Conservation (phyloP, 2,797 vertebrate species). For the Sebastes itinus region DNA sequence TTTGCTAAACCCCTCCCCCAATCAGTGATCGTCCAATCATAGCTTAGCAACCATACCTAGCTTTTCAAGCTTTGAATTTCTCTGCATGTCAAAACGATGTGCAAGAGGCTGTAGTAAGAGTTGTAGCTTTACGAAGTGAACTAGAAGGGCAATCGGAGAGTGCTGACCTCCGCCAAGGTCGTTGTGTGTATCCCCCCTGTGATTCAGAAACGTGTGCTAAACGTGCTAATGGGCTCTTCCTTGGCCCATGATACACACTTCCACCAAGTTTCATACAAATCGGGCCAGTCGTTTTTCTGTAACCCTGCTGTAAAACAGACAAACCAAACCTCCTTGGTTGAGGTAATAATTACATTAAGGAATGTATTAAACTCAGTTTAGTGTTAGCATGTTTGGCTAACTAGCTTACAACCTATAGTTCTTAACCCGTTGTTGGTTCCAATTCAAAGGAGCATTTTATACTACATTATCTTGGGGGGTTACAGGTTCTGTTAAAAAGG, state of each 20-base stretch:
- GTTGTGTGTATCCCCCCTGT: neutral
- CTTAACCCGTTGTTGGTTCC: neutral
- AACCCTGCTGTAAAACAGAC: neutral
- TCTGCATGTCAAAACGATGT: neutral
- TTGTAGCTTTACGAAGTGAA: neutral
- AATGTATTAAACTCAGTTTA: neutral
- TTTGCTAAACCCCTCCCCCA: neutral
- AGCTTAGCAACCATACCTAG: neutral
- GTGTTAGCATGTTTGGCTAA: neutral
- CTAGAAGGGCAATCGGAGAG: neutral
- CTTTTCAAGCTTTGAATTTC: too few relatives aligned
- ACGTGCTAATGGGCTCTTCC: neutral
- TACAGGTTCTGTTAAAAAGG: neutral
- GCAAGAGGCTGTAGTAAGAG: neutral
- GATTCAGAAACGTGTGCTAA: neutral
- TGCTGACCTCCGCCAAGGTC: neutral
- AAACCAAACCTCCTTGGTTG: neutral
- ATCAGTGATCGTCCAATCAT: neutral
- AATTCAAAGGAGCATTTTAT: neutral
- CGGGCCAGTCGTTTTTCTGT: neutral
- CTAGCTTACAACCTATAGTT: neutral
- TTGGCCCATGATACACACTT: neutral
- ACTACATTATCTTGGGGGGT: neutral
- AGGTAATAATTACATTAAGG: neutral
- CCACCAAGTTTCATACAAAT: neutral